Conservation (phyloP, 2,797 vertebrate genomes). For the Parauchenoglanis ngamensis region DNA sequence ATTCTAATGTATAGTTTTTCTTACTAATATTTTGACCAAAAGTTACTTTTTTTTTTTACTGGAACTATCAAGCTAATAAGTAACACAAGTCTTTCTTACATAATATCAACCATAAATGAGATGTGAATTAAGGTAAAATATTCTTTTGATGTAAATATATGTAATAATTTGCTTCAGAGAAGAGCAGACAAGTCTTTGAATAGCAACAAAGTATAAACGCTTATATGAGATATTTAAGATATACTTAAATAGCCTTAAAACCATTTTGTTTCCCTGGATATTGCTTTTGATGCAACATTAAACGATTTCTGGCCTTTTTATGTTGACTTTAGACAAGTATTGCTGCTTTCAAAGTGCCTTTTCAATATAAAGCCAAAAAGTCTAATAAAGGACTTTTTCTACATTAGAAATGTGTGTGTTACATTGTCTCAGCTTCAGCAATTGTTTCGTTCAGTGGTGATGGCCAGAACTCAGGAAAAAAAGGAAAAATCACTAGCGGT, state of each 20-base stretch:
- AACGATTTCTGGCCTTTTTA: constrained; percentile 24
- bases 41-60: neutral
- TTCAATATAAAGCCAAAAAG: constrained; percentile 42
- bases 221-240: constrained; percentile 27
- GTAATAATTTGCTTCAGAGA: constrained; percentile 43
- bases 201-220: constrained; percentile 20
- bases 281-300: constrained; percentile 31
- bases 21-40: neutral
- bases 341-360: constrained; percentile 66
- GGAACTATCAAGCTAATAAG: neutral
- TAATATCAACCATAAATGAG: neutral
- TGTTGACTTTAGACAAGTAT: neutral
- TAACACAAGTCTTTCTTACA: neutral
- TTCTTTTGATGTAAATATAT: constrained; percentile 69
- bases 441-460: neutral
- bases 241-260: constrained; percentile 24
- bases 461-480: neutral
- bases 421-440: constrained; percentile 11
- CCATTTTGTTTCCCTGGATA: constrained; percentile 12
- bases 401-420: constrained; percentile 35
- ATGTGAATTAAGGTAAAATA: neutral
- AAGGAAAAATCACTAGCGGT: constrained; percentile 8
- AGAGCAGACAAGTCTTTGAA: constrained; percentile 23
- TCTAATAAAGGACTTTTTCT: constrained; percentile 69
- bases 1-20: neutral